Percentiles rank a stretch among this genome's conserved stretches.
Conservation (phyloP, 2,113 vertebrate genomes). For the Pelodiscus sinensis region DNA sequence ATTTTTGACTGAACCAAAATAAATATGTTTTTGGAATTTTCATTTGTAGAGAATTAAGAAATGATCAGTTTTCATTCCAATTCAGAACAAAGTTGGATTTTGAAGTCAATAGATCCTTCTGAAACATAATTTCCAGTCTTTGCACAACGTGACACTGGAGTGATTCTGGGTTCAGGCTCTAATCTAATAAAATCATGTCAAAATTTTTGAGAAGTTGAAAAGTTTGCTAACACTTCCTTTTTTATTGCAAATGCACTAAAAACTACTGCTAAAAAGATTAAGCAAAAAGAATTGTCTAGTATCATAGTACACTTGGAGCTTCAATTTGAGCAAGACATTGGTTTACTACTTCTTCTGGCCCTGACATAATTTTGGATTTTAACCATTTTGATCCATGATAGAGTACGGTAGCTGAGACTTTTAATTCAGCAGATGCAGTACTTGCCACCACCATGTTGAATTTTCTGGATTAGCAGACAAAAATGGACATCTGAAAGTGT, state of each 20-base stretch:
- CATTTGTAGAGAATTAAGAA: not conserved
- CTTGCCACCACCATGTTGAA: slow-evolving; percentile 61
- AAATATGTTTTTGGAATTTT: not conserved
- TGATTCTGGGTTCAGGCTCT: slow-evolving; percentile 18
- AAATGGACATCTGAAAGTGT: slow-evolving; percentile 63
- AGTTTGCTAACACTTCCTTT: no score
- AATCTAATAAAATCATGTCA: slow-evolving; percentile 36
- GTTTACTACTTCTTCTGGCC: slow-evolving; percentile 55
- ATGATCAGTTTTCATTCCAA: not conserved
- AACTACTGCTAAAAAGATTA: not conserved
- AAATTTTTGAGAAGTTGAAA: not conserved
- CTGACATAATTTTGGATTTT: slow-evolving; percentile 52
- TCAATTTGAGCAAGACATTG: slow-evolving; percentile 40
- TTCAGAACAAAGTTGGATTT: slow-evolving; percentile 19
- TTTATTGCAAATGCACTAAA: no score
- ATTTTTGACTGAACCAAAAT: not conserved
- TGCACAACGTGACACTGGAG: slow-evolving; percentile 17
- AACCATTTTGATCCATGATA: slow-evolving; percentile 58
- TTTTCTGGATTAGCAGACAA: slow-evolving; percentile 63
- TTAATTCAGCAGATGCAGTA: slow-evolving; percentile 71
- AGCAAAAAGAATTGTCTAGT: slow-evolving; percentile 16
- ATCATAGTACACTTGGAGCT: slow-evolving; percentile 33
- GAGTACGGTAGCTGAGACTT: slow-evolving; percentile 66
- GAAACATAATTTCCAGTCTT: slow-evolving; percentile 51
- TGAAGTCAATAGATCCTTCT: slow-evolving; percentile 37